These are phyloP conservation scores for Mythimna lalbum DNA, from an alignment of 2,888 invertebrate species.

Conservation along the genomic window DNA sequence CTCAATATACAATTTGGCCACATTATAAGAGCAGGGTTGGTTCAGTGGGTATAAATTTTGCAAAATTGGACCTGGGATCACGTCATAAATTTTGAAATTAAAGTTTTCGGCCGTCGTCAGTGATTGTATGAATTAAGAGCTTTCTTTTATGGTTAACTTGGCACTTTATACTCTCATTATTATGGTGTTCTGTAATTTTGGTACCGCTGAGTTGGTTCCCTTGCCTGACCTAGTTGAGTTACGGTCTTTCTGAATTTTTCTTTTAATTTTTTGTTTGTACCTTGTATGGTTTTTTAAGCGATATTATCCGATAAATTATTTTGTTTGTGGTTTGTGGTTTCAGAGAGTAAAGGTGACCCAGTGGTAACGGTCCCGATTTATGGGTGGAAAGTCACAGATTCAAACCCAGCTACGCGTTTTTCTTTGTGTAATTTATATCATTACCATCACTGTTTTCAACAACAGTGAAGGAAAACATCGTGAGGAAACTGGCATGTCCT, in stretches of 20 bases:
- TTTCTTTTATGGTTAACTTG: slow-evolving; percentile 65
- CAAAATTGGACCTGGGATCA: slow-evolving; percentile 76
- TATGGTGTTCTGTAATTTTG: slow-evolving; percentile 72
- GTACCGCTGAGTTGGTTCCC: slow-evolving; percentile 66
- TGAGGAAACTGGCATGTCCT: too few relatives aligned
- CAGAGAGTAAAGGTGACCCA: too few relatives aligned
- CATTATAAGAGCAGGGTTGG: slow-evolving; percentile 76
- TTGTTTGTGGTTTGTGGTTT: background rate
- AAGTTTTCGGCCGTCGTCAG: slow-evolving; percentile 58
- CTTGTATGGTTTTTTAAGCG: slow-evolving; percentile 9
- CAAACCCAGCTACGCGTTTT: too few relatives aligned
- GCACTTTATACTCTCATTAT: slow-evolving; percentile 72
- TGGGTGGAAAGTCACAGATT: too few relatives aligned
- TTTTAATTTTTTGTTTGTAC: slow-evolving; percentile 17
- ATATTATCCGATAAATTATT: slow-evolving; percentile 7
- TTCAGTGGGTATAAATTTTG: slow-evolving; percentile 78
- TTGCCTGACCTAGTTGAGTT: slow-evolving; percentile 62
- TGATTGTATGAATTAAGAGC: slow-evolving; percentile 68
- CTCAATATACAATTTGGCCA: slow-evolving; percentile 63
- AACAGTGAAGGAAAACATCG: too few relatives aligned
- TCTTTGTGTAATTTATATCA: too few relatives aligned
- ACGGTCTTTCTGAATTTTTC: slow-evolving; percentile 45
- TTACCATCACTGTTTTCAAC: too few relatives aligned
- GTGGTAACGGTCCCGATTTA: too few relatives aligned
- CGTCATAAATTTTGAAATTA: slow-evolving; percentile 79